Evolutionary conservation across 2,888 invertebrate genomes (phyloP), one percentile per base, ranked within the genome.

Genomic region (Pantelozetes paolii): DNA sequence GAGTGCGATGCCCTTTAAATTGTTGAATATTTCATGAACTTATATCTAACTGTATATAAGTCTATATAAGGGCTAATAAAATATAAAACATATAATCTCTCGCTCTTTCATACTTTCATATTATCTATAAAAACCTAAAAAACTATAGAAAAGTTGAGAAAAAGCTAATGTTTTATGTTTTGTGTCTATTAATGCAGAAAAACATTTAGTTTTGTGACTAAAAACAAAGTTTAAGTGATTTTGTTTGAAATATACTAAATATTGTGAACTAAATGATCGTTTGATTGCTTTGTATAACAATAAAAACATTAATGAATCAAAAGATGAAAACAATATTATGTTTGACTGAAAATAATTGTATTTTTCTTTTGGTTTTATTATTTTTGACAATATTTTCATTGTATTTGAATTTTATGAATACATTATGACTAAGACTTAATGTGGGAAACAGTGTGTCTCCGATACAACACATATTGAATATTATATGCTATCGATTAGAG

Each of bases 11-110:
- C 42, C 32, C 67, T 67, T 36, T 40, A 67, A 67, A 67, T 67
- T 67, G 67, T 67, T 67, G 67, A 67, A 67, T 67, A 67, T 67
- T 67, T 42, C 40, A 67, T 67, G 36, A 67, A 67, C 40, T 40
- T 36, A 36, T 40, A 67, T 40, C 36, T 40, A 57, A 9, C 15
- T 32, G 59, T 67, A 67, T 67, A 67, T 54, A 3, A 8, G 11
- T 54, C 20, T 50, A 20, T 50, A 20, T 54, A 54, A 23, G 23
- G 23, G 23, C 54, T 26, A 54, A 23, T 36, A 36, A 36, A 36
- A 54, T 54, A 54, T 54, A 54, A 54, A 36, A 36, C n/a, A 36
- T 36, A 36, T 36, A 36, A n/a, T n/a, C n/a, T n/a, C n/a, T n/a
- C n/a, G n/a, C n/a, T n/a, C n/a, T n/a, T 36, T 36, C 9, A 36